These are phyloP conservation scores for Cephonodes hylas DNA, from an alignment of 2,888 invertebrate genomes.

Conservation along the genomic window DNA sequence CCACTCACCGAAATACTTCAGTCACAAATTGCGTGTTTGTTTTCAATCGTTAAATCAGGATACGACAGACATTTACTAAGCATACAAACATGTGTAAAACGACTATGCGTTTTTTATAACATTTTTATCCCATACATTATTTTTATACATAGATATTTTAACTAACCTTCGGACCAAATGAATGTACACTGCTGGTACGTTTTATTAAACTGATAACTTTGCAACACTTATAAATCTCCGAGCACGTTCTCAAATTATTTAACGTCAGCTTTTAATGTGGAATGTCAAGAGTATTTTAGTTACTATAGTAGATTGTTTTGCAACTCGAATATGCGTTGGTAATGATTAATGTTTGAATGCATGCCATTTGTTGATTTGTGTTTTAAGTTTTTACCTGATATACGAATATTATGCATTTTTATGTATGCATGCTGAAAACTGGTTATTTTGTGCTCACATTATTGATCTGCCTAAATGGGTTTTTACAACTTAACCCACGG, in stretches of 20 bases:
- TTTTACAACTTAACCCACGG: too few relatives aligned
- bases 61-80: background rate
- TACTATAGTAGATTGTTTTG: background rate
- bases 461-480: too few relatives aligned
- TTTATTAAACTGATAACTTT: background rate
- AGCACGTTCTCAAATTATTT: background rate
- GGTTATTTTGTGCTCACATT: background rate
- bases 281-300: background rate
- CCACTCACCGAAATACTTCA: slow-evolving; percentile 13
- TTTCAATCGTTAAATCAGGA: background rate
- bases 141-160: background rate
- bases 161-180: background rate
- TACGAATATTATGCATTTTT: background rate
- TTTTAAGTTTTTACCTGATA: background rate
- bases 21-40: slow-evolving; percentile 8
- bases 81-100: background rate
- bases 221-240: background rate
- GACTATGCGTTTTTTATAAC: background rate
- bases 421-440: background rate
- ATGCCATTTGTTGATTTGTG: background rate
- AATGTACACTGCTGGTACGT: background rate
- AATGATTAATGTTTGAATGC: background rate
- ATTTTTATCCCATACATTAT: background rate
- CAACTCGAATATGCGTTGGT: background rate
- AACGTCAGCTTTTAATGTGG: background rate